Evolutionary conservation across 2,888 invertebrate species (phyloP).

Genomic region (Cyaniris semiargus): DNA sequence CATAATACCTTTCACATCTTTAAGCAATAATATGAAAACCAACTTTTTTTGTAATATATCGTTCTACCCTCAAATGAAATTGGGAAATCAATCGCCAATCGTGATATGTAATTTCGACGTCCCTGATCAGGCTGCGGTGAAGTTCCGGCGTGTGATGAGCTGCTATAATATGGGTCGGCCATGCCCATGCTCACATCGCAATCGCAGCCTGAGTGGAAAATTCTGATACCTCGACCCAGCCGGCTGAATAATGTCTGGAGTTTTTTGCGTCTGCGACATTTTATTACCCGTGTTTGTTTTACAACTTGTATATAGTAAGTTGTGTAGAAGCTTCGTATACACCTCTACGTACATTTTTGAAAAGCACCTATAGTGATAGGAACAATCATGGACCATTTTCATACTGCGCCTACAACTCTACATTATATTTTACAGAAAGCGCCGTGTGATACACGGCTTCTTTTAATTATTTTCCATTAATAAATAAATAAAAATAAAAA

Average conservation of each 20-base stretch:
- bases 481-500: too few relatives aligned
- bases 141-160: constrained; percentile 13
- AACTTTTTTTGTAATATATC: background rate
- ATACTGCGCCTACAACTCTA: too few relatives aligned
- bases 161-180: background rate
- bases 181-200: background rate
- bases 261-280: constrained; percentile 8
- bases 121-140: background rate
- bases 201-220: constrained; percentile 7
- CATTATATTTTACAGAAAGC: too few relatives aligned
- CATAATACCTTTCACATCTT: too few relatives aligned
- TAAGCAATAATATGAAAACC: too few relatives aligned
- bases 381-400: too few relatives aligned
- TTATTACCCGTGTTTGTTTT: background rate
- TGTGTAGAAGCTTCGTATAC: background rate
- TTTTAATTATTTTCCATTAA: too few relatives aligned
- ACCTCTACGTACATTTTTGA: too few relatives aligned
- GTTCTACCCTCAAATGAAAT: background rate
- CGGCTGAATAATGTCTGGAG: background rate
- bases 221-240: background rate
- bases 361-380: too few relatives aligned
- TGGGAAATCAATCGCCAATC: background rate
- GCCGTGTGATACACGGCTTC: too few relatives aligned
- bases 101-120: background rate
- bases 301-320: background rate